Evolutionary conservation across 2,888 invertebrate species (phyloP).

Genomic region (Diabrotica balteata): DNA sequence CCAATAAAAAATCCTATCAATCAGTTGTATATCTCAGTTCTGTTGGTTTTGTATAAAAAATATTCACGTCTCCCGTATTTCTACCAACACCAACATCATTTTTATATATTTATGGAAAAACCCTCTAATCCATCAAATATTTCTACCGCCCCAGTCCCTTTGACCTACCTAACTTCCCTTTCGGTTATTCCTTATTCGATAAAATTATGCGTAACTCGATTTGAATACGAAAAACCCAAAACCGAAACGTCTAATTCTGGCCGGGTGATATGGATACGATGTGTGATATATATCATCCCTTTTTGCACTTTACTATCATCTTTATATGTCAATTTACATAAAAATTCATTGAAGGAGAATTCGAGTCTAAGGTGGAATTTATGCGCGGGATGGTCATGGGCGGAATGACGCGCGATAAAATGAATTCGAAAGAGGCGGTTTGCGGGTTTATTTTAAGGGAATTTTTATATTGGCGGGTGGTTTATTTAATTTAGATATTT

Average conservation of each 20-base stretch:
- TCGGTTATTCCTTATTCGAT: slow-evolving; percentile 46
- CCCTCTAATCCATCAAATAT: no score
- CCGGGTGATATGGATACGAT: slow-evolving; percentile 24
- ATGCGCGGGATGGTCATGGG: not conserved
- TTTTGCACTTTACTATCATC: slow-evolving; percentile 34
- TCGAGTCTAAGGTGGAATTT: slow-evolving; percentile 19
- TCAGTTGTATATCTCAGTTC: no score
- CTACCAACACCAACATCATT: no score
- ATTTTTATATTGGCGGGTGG: no score
- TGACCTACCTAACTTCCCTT: not conserved
- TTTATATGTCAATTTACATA: slow-evolving; percentile 33
- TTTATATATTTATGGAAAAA: no score
- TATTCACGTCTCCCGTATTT: no score
- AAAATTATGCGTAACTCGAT: slow-evolving; percentile 54
- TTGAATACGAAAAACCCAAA: slow-evolving; percentile 54
- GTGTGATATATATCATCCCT: slow-evolving; percentile 28
- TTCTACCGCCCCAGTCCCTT: no score
- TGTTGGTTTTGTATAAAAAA: no score
- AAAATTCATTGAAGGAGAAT: slow-evolving; percentile 26
- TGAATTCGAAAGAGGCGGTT: not conserved
- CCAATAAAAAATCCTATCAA: no score
- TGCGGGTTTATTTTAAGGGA: not conserved
- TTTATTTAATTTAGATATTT: no score
- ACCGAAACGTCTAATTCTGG: slow-evolving; percentile 48
- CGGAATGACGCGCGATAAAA: no score